These are phyloP conservation scores for Amia ocellicauda DNA, from an alignment of 2,113 vertebrate genomes.

Conservation along the genomic window DNA sequence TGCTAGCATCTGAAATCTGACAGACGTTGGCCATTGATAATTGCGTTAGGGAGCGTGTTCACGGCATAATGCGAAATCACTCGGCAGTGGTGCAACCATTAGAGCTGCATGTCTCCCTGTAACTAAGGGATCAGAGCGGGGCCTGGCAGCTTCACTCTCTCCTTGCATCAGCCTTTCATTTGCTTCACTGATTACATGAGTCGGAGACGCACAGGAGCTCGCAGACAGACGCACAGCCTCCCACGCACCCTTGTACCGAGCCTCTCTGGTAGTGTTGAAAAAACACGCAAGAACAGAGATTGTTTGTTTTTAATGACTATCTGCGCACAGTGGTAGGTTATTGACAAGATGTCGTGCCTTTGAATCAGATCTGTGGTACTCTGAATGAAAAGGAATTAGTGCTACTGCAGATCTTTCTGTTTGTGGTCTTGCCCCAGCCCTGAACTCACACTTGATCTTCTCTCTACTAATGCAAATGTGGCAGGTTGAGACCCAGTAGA, in stretches of 20 bases:
- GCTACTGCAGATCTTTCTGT: not conserved
- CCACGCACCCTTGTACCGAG: not conserved
- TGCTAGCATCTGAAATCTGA: slow-evolving; percentile 16
- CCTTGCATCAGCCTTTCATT: not conserved
- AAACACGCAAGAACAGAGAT: not conserved
- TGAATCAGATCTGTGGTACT: not conserved
- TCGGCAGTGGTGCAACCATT: slow-evolving; percentile 21
- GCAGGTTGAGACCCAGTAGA: too few relatives aligned
- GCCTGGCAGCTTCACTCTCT: not conserved
- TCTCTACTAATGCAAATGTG: not conserved
- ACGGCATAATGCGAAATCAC: slow-evolving; percentile 29
- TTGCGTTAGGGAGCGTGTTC: slow-evolving; percentile 30
- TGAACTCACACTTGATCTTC: not conserved
- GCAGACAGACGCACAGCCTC: not conserved
- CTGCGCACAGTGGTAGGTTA: not conserved
- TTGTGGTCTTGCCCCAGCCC: too few relatives aligned
- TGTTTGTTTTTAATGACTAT: not conserved
- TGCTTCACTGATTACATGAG: not conserved
- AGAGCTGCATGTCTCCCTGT: slow-evolving; percentile 19
- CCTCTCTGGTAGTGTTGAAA: not conserved
- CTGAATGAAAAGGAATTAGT: too few relatives aligned
- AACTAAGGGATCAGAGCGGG: slow-evolving; percentile 31
- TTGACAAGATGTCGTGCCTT: not conserved
- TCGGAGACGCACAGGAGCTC: not conserved
- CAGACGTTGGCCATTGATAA: slow-evolving; percentile 31